Evolutionary conservation across 2,797 vertebrate species (phyloP).

Genomic region (Myotis pilosus): DNA sequence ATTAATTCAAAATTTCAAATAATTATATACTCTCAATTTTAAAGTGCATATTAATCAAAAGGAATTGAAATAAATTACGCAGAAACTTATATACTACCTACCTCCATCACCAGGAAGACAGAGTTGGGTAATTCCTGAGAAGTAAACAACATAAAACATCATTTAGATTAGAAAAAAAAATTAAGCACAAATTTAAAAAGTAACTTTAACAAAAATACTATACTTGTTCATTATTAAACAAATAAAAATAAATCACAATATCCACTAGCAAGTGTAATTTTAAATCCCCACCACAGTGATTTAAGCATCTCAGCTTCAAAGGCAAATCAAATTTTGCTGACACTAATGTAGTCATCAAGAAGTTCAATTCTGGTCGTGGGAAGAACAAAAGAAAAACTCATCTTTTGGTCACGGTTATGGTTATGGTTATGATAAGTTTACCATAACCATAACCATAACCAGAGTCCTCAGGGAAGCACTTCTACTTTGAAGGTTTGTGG

Average conservation of each 20-base stretch:
- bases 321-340: background rate
- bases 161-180: slow-evolving; percentile 50
- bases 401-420: background rate
- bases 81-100: slow-evolving; percentile 78
- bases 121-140: slow-evolving; percentile 95
- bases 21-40: background rate
- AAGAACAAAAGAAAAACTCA: background rate
- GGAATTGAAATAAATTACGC: slow-evolving; percentile 62
- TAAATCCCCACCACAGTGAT: background rate
- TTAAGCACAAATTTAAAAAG: slow-evolving; percentile 25
- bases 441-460: background rate
- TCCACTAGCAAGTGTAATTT: slow-evolving; percentile 30
- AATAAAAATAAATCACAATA: slow-evolving; percentile 45
- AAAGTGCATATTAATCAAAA: background rate
- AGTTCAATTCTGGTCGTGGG: background rate
- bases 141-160: slow-evolving; percentile 67
- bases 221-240: background rate
- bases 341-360: background rate
- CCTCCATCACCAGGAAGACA: slow-evolving; percentile 98
- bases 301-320: background rate
- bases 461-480: background rate
- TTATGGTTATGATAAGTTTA: background rate
- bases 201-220: slow-evolving; percentile 31
- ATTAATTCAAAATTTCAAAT: slow-evolving; percentile 42
- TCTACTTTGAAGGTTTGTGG: background rate